Evolutionary conservation across 2,797 vertebrate genomes (phyloP), one percentile per base, ranked within the genome.

Genomic region (Microhierax caerulescens): DNA sequence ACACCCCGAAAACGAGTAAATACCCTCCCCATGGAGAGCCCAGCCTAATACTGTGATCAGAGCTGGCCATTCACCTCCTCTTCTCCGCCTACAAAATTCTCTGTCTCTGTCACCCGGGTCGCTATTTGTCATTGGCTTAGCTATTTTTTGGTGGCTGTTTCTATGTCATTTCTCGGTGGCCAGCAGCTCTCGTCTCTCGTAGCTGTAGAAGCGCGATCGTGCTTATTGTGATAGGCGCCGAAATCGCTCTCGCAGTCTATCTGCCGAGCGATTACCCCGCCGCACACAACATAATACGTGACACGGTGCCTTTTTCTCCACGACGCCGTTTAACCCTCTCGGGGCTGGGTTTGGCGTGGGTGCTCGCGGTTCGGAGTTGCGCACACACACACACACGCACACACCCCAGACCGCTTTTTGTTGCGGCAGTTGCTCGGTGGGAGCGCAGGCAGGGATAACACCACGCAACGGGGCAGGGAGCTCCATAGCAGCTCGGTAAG

Each of bases 11-110:
- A 92, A 8, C 80, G 83, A 89, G 84, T 92, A 88, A 97, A 93
- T 95, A 88, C 86, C 93, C 88, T 95, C 89, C 96, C 91, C 88
- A 18, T 13, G 78, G 88, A 83, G 63, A 94, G 86, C 89, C 69
- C 83, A 95, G 89, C 87, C 87, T 91, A 84, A 88, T 57, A 23
- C 91, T 90, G 88, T 77, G 94, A 69, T 93, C 92, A 45, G 96
- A 80, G 77, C 95, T 93, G 93, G 94, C 96, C 95, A 96, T 96
- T 97, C 96, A 94, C 94, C 96, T 90, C 93, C 92, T 94, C 94
- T 93, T 95, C 96, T 95, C 96, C 96, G 95, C 96, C 96, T 96
- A 93, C 94, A 69, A 90, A 96, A 91, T 90, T 83, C 90, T 91
- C 88, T 59, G 90, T 93, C 92, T 96, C 95, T 96, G 96, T 97